phyloP scores from a whole-genome alignment of 2,888 invertebrate species.

The Chorisops tibialis region DNA sequence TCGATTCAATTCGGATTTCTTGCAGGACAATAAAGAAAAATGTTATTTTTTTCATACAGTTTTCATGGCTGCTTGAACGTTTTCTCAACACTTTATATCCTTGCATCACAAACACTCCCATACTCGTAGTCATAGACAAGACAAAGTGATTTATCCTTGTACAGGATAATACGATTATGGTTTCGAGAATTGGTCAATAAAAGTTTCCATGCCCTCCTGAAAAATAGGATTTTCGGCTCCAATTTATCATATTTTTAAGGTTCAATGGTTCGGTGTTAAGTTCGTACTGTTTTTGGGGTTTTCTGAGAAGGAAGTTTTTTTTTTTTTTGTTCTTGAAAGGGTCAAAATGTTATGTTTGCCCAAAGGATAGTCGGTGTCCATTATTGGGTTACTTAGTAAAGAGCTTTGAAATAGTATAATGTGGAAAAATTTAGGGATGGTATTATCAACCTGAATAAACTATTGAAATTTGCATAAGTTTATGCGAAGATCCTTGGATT shows the following conservation, averaged over 20 bases:
- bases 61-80: too few species aligned
- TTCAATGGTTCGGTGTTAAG: constrained; percentile 11
- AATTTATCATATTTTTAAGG: constrained; percentile 31
- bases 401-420: not conserved
- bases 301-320: not conserved
- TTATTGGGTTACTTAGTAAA: constrained; percentile 1
- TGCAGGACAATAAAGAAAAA: not conserved
- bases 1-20: not conserved
- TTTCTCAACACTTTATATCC: too few species aligned
- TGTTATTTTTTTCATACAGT: not conserved
- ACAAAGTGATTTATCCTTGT: constrained; percentile 27
- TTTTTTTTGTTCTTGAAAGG: too few species aligned
- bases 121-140: too few species aligned
- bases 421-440: too few species aligned
- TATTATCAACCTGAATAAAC: not conserved
- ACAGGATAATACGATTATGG: constrained; percentile 32
- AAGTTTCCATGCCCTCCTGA: not conserved
- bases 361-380: constrained; percentile 12
- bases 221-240: constrained; percentile 7
- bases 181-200: constrained; percentile 32
- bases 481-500: constrained; percentile 22
- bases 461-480: constrained; percentile 29
- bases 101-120: too few species aligned
- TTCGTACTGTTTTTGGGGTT: not conserved
- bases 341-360: not conserved